Evolutionary conservation across 2,113 vertebrate genomes (phyloP), one percentile per base, ranked within the genome.

Genomic region (Cinclus mexicanus): DNA sequence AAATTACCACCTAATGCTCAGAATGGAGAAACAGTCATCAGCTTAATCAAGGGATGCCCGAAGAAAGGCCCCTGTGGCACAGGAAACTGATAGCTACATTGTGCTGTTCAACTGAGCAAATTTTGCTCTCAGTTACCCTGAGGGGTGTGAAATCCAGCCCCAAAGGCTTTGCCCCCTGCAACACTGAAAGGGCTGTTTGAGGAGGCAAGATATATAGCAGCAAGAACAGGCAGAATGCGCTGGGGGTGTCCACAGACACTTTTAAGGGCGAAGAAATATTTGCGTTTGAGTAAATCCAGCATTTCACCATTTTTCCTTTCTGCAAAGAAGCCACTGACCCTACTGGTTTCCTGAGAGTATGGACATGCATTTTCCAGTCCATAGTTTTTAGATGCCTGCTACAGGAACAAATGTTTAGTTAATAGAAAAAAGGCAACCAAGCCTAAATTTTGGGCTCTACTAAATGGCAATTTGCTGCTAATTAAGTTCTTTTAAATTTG

Each of bases 351-450:
- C 71, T 46, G 14, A 60, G 22, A 75, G 11, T 31, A 12, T 52
- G 33, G 37, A 55, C 11, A 15, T 24, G 61, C 24, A 42, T 59
- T 42, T 89, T 77, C 61, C 55, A 35, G 31, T 31, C 24, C 55
- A 70, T 11, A 52, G 24, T 3, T 82, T 84, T 33, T 52, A 25
- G 46, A 55, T 29, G 25, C 14, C 33, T 84, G 14, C 11, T 11
- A 26, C 44, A 83, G 55, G 95, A 97, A 95, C 64, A 95, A 95
- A 91, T 81, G 64, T 93, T 97, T 97, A 97, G 75, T 90, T 95
- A 97, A 97, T 8, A 94, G 92, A 71, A 90, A 91, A 95, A 94
- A 97, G 93, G 84, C 90, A 97, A 96, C 65, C 39, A 86, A 91
- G 57, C 80, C 96, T 94, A 98, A 98, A 95, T 90, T 95, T 87